Evolutionary conservation across 1,140 invertebrate genomes (phyloP), one percentile per base, ranked within the genome.

Genomic region (Drosophila kepulauana): DNA sequence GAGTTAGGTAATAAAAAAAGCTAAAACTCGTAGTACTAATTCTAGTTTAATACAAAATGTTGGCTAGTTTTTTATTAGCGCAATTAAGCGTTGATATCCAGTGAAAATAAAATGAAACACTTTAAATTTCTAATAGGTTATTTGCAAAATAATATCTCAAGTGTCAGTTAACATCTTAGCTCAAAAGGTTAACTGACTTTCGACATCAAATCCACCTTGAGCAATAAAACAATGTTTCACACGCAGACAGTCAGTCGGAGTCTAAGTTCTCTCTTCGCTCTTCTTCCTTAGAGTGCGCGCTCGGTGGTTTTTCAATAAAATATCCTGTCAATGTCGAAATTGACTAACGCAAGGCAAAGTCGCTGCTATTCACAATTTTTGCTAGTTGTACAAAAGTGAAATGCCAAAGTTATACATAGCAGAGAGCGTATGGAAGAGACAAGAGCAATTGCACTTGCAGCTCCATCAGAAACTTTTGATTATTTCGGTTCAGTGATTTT

Each of bases 401-500:
- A 51, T 52, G 5, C 8, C 1, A 54, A 35, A 54, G 51, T 54
- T 54, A 6, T 15, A 33, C 7, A 33, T 8, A 10, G 20, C 20
- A 25, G 20, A 25, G 20, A 25, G 20, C 20, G 3, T 25, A 25
- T 25, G 20, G 20, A 25, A 0, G 35, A 38, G 35, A 38, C 35
- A 10, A 8, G 35, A 38, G 35, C 35, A 38, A 38, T 38, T 38
- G 35, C 35, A 38, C 7, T 38, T 38, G 35, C 35, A 38, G 35
- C 30, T 33, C 30, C 30, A 8, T 38, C 35, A 38, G 2, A 38
- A 38, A 38, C 35, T 54, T 13, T 33, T 35, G 25, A n/a, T 54
- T 54, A 35, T 54, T 7, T 33, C 25, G 33, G 49, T n/a, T 52
- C 13, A 54, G n/a, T 54, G 51, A 54, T 54, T 54, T 54, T 54